Evolutionary conservation across 2,113 vertebrate genomes (phyloP), one percentile per base, ranked within the genome.

Genomic region (Mormoops blainvillei): DNA sequence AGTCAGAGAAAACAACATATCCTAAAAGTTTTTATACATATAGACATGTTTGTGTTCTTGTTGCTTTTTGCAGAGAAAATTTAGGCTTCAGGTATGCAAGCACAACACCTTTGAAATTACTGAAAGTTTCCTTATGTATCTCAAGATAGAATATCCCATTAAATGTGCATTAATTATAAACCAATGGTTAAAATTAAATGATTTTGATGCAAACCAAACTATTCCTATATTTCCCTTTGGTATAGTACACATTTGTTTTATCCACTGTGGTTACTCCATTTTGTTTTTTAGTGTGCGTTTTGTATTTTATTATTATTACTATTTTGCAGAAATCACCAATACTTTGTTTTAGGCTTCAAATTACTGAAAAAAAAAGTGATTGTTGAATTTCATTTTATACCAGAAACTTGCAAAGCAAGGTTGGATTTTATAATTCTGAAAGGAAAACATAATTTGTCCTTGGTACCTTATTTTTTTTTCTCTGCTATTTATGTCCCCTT

Each of bases 11-110:
- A 96, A 78, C 78, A 91, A 0, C 24, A 50, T 48, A 90, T 95
- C 86, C 71, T 94, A 78, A 96, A 70, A 76, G 13, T 93, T 96
- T 97, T 85, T 92, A 78, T 33, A 95, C 43, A 73, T 56, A 38
- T 1, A 61, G 77, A 16, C 36, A 61, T 88, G 0, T 10, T 87
- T 92, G 78, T 11, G 16, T 80, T 87, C 8, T 84, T 65, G 43
- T 70, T 84, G 38, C 13, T 52, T 87, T 87, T 77, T 70, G 71
- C 8, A 48, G 16, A 87, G 78, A 97, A 97, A 97, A 86, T 45
- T 52, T 96, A 97, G 36, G 3, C 0, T 56, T 90, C 76, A 78
- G 11, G 67, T 94, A 97, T 96, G 63, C 48, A 96, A 68, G 86
- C 41, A 77, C 38, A 95, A 24, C 63, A 93, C 2, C 8, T 85